Evolutionary conservation across 2,797 vertebrate genomes (phyloP).

Genomic region (Octomys mimax): DNA sequence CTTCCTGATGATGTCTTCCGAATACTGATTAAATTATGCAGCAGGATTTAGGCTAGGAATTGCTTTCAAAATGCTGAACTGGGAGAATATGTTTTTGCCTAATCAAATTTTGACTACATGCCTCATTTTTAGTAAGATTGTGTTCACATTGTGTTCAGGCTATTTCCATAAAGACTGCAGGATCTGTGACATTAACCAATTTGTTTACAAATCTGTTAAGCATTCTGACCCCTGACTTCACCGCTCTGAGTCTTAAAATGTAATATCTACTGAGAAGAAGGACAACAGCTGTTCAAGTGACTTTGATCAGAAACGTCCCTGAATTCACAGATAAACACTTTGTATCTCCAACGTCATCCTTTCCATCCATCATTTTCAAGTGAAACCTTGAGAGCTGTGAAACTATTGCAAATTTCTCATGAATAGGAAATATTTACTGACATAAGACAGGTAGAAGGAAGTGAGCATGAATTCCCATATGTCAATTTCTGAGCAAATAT

Average conservation of each 20-base stretch:
- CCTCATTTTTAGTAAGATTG: constrained; percentile 32
- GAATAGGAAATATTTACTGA: neutral
- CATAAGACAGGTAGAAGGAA: neutral
- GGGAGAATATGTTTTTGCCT: neutral
- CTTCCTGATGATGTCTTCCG: neutral
- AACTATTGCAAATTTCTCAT: neutral
- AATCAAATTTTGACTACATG: neutral
- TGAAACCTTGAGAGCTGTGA: neutral
- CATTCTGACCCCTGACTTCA: neutral
- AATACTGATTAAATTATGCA: neutral
- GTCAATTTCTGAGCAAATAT: neutral
- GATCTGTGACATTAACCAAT: neutral
- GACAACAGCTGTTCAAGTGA: neutral
- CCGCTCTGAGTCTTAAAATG: neutral
- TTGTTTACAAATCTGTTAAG: neutral
- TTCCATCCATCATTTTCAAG: neutral
- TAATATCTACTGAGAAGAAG: neutral
- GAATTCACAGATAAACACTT: neutral
- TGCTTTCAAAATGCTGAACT: neutral
- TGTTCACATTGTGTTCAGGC: neutral
- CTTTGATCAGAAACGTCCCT: neutral
- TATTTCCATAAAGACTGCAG: neutral
- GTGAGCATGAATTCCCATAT: neutral
- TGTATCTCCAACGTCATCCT: neutral
- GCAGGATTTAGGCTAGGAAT: neutral